Percentiles rank a stretch among this genome's conserved stretches.
These are phyloP conservation scores for Girardia tigrina DNA, from an alignment of 2,888 invertebrate genomes.

Conservation along the genomic window DNA sequence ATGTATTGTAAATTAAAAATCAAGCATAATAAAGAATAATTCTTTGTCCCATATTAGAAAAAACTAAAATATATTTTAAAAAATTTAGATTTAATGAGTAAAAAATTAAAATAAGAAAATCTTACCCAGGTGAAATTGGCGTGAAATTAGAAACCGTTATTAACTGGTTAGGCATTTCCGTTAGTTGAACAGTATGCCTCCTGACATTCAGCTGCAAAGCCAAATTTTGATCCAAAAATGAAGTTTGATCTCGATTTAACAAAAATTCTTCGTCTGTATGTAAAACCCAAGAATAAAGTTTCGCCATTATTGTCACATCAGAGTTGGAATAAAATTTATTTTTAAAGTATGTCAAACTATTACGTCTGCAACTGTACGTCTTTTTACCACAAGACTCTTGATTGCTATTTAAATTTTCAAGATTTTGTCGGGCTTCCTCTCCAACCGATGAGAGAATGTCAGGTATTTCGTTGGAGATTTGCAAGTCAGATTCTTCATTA, in stretches of 20 bases:
- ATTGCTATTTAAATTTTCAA: not conserved
- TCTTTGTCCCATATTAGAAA: too few species aligned
- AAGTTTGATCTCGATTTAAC: not conserved
- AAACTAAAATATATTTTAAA: too few species aligned
- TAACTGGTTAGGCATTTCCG: not conserved
- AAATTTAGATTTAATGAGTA: too few species aligned
- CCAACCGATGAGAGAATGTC: not conserved
- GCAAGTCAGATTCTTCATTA: not conserved
- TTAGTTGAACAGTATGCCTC: not conserved
- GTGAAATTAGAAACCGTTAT: not conserved
- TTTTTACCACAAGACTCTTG: not conserved
- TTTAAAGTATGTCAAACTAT: not conserved
- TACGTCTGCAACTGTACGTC: not conserved
- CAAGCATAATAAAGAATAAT: too few species aligned
- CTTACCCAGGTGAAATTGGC: not conserved
- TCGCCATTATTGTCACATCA: not conserved
- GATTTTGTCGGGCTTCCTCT: not conserved
- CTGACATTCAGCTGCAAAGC: not conserved
- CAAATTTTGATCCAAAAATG: not conserved
- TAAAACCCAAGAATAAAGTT: not conserved
- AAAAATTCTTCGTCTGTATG: not conserved
- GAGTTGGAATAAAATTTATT: not conserved
- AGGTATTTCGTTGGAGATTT: not conserved
- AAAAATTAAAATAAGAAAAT: too few species aligned
- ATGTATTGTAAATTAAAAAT: too few species aligned